Evolutionary conservation across 2,113 vertebrate species (phyloP), one percentile per base, ranked within the genome.

Genomic region (Rafetus swinhoei): DNA sequence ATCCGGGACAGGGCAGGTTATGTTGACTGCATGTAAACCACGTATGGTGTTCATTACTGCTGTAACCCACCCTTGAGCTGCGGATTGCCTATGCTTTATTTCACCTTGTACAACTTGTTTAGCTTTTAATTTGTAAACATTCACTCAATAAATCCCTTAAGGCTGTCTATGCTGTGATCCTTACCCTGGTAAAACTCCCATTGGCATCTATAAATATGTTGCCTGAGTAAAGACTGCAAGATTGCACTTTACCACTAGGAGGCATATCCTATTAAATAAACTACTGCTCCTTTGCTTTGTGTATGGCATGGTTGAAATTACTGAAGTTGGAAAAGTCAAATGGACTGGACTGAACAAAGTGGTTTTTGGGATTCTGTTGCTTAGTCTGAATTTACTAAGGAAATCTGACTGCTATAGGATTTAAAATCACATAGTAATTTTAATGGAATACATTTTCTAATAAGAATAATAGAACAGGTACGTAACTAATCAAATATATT

Each of bases 401-500:
- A 32, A n/a, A 65, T 93, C 81, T 79, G 89, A 88, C 72, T 93
- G 89, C 93, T 88, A 92, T 93, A 90, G 77, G 65, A 86, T 85
- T 96, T 91, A 83, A 97, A 97, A 94, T 94, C 91, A 81, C 76
- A 93, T 50, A 62, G 19, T 96, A 91, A 96, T 95, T 95, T 69
- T 91, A 97, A 97, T 96, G 89, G 89, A 95, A 84, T 83, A 57
- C 82, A 79, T 95, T 83, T 92, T 45, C 69, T 92, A 82, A 86
- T 89, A 94, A 55, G 65, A 94, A 86, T 91, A 90, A 92, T 82
- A 96, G 76, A 89, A 87, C 82, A 24, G 81, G 81, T 96, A 96
- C 79, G 91, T 35, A 83, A 84, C 93, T 96, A 95, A 97, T 95
- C 90, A 91, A 96, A 97, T 95, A 55, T 86, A 93, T 89, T 95